Percentiles rank a stretch among this genome's conserved stretches.
Conservation (phyloP, 2,888 invertebrate species). For the Biston stratarius region DNA sequence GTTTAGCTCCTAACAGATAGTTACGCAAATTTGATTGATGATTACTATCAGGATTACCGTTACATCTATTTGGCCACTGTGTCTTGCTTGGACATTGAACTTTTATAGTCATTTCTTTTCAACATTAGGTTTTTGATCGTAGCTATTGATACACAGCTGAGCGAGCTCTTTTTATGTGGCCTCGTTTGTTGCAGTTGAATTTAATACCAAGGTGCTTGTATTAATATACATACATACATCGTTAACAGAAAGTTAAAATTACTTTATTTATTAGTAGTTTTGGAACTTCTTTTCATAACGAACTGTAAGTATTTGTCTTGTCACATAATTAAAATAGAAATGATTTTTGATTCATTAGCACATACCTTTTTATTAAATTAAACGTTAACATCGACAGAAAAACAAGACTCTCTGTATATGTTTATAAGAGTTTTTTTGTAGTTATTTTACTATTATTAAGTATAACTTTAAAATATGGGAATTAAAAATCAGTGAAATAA, state of each 20-base stretch:
- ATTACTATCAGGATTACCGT: constrained; percentile 81
- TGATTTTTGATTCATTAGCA: too few relatives aligned
- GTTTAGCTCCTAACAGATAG: constrained; percentile 80
- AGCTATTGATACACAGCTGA: constrained; percentile 17
- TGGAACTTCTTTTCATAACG: background rate
- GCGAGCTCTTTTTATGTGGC: constrained; percentile 33
- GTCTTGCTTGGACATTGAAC: constrained; percentile 70
- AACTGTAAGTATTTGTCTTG: background rate
- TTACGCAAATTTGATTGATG: constrained; percentile 85
- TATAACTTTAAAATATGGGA: too few relatives aligned
- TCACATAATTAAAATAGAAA: too few relatives aligned
- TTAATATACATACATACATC: constrained; percentile 5
- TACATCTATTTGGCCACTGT: constrained; percentile 82
- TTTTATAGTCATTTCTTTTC: constrained; percentile 45
- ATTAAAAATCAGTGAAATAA: too few relatives aligned
- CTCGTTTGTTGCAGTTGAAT: constrained; percentile 5
- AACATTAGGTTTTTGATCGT: constrained; percentile 29
- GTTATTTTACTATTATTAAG: too few relatives aligned
- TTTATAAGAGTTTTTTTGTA: too few relatives aligned
- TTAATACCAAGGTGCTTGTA: constrained; percentile 3
- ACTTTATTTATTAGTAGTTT: background rate
- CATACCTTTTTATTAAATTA: too few relatives aligned
- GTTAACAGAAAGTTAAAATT: background rate
- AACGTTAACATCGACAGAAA: too few relatives aligned
- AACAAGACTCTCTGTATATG: too few relatives aligned